A percentile compares a stretch with the other conserved stretches of the same genome.
phyloP scores from a whole-genome alignment of 2,113 vertebrate species.

The rabbit (Oryctolagus cuniculus) region mOryCun1.1 NC_091439.1:90714001-90714500 shows the following conservation, averaged over 20 bases:
- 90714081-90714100: neutral
- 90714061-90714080: constrained; percentile 26
- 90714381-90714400: neutral
- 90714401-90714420: neutral
- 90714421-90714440: constrained; percentile 66
- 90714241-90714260: constrained; percentile 23
- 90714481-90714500: constrained; percentile 63
- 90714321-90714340: constrained; percentile 10
- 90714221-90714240: neutral
- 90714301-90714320: constrained; percentile 57
- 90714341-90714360: constrained; percentile 51
- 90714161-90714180: neutral
- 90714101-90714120: neutral
- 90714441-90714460: constrained; percentile 54
- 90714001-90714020: neutral
- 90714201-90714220: constrained; percentile 46
- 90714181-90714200: neutral
- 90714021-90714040: constrained; percentile 44
- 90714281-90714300: constrained; percentile 17
- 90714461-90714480: constrained; percentile 33
- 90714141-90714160: neutral
- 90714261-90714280: constrained; percentile 45
- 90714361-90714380: constrained; percentile 45
- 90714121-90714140: neutral
- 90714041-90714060: constrained; percentile 25